A percentile compares a stretch with the other conserved stretches of the same genome.
phyloP scores from a whole-genome alignment of 2,888 invertebrate species.

The Ennomos fuscantarius region DNA sequence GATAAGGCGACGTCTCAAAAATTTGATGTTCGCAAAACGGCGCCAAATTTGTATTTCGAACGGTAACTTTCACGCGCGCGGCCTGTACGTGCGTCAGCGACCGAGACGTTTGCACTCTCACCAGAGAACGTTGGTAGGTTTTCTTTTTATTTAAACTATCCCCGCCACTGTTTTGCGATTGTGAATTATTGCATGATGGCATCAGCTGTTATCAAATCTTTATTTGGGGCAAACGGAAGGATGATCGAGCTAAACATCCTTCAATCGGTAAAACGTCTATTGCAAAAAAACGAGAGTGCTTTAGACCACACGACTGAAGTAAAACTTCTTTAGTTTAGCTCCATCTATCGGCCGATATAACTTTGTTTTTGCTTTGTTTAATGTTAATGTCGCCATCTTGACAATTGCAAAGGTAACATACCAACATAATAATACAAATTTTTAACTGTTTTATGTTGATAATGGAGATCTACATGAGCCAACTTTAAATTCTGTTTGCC shows the following conservation, averaged over 20 bases:
- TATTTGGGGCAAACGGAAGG: slow-evolving; percentile 56
- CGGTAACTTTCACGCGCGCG: slow-evolving; percentile 66
- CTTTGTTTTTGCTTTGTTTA: no score
- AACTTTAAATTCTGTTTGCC: no score
- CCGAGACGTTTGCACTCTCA: slow-evolving; percentile 74
- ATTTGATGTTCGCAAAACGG: slow-evolving; percentile 45
- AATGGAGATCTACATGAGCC: no score
- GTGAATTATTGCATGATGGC: slow-evolving; percentile 69
- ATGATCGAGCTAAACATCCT: slow-evolving; percentile 24
- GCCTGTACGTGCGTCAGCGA: slow-evolving; percentile 56
- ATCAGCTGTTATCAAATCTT: slow-evolving; percentile 64
- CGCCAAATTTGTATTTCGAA: slow-evolving; percentile 62
- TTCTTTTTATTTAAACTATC: slow-evolving; percentile 80
- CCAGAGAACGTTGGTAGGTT: slow-evolving; percentile 61
- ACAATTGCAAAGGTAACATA: no score
- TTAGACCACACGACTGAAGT: no score
- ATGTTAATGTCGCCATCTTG: no score
- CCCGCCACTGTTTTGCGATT: slow-evolving; percentile 64
- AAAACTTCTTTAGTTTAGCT: no score
- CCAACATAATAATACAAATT: no score
- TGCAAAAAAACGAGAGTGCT: no score
- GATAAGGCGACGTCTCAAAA: slow-evolving; percentile 33
- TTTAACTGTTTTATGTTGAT: no score
- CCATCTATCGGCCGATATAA: no score
- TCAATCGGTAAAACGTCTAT: not conserved